phyloP scores from a whole-genome alignment of 2,797 vertebrate species.

The Danio jaintianensis region DNA sequence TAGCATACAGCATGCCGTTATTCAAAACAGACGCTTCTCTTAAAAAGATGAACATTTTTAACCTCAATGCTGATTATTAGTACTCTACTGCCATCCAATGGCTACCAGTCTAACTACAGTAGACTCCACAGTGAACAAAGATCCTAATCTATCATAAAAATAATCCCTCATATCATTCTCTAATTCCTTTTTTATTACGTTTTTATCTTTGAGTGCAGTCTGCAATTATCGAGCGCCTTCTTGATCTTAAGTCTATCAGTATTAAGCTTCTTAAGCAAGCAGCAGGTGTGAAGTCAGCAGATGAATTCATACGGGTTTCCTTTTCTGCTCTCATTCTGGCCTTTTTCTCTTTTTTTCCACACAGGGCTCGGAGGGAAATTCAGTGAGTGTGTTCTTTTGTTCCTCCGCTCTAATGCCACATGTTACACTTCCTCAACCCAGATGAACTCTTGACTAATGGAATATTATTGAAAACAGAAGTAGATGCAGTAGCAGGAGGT shows the following conservation, averaged over 20 bases:
- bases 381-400: constrained; percentile 44
- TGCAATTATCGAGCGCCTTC: constrained; percentile 2
- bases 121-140: neutral
- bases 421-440: constrained; percentile 44
- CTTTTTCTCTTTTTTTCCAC: neutral
- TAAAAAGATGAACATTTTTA: neutral
- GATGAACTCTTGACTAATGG: constrained; percentile 37
- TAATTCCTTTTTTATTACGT: neutral
- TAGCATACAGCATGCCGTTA: neutral
- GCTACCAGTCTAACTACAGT: constrained; percentile 22
- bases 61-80: constrained; percentile 49
- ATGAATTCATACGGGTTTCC: constrained; percentile 16
- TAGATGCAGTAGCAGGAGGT: neutral
- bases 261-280: constrained; percentile 8
- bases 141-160: neutral
- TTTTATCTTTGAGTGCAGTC: constrained; percentile 1
- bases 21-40: constrained; percentile 3
- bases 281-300: constrained; percentile 33
- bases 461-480: constrained; percentile 38
- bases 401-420: constrained; percentile 34
- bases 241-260: neutral
- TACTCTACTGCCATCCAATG: constrained; percentile 75
- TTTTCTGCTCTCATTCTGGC: neutral
- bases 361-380: constrained; percentile 29
- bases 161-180: neutral